phyloP scores from a whole-genome alignment of 2,888 invertebrate species.

The Nebria brevicollis region DNA sequence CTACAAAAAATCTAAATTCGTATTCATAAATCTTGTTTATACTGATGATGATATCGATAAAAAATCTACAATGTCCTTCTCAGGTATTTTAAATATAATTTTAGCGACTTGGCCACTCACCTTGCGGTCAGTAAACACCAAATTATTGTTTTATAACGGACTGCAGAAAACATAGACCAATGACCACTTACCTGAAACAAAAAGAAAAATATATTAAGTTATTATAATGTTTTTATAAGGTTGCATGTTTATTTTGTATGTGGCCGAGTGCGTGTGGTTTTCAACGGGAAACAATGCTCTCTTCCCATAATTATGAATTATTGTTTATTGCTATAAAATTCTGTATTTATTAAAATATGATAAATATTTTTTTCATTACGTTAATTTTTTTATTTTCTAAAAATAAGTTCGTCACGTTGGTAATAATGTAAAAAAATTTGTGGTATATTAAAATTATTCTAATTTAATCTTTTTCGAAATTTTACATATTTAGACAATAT shows the following conservation, averaged over 20 bases:
- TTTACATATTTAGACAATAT: too few relatives aligned
- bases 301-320: neutral
- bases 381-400: too few relatives aligned
- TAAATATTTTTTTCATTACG: neutral
- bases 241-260: neutral
- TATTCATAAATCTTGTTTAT: neutral
- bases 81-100: neutral
- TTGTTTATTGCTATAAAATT: neutral
- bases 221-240: slow-evolving; percentile 39
- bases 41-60: neutral
- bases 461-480: too few relatives aligned
- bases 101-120: neutral
- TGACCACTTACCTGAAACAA: slow-evolving; percentile 42
- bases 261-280: neutral
- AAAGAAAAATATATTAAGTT: slow-evolving; percentile 33
- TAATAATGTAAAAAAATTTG: too few relatives aligned
- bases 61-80: neutral
- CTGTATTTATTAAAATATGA: neutral
- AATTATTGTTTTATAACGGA: neutral
- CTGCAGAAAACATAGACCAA: neutral
- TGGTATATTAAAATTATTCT: neutral
- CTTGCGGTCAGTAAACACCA: neutral
- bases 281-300: neutral
- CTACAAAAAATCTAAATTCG: neutral
- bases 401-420: too few relatives aligned